These are phyloP conservation scores for Pangasius macronema DNA, from an alignment of 2,797 vertebrate species.

Conservation along the genomic window DNA sequence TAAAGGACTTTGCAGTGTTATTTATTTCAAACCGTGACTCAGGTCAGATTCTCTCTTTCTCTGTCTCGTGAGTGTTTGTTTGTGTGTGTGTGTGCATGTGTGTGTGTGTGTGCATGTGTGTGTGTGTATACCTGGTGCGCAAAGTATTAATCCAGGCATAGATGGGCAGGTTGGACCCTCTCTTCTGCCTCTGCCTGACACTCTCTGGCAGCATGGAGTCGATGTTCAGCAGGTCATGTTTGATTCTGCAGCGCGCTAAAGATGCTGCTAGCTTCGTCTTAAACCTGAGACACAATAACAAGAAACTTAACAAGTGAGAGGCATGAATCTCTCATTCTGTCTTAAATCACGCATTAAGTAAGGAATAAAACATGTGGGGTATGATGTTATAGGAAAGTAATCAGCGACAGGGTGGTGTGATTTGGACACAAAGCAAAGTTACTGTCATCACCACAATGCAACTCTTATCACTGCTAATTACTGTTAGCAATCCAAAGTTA, in stretches of 20 bases:
- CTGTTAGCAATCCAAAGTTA: neutral
- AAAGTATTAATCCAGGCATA: conserved; percentile 85
- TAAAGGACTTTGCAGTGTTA: conserved; percentile 14
- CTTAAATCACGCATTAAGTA: neutral
- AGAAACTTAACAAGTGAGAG: neutral
- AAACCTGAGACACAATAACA: conserved; percentile 66
- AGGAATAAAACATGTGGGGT: neutral
- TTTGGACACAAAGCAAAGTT: neutral
- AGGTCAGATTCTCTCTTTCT: neutral
- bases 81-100: conserved; percentile 5
- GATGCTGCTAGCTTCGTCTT: conserved; percentile 87
- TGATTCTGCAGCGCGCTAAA: conserved; percentile 85
- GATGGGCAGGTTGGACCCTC: conserved; percentile 79
- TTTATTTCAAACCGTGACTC: conserved; percentile 5
- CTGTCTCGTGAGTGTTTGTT: neutral
- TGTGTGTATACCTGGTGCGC: conserved; percentile 66
- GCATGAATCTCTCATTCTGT: neutral
- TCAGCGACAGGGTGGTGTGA: neutral
- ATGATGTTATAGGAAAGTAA: neutral
- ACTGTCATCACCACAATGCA: neutral
- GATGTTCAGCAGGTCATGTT: conserved; percentile 78
- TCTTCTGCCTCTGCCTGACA: conserved; percentile 76
- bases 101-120: conserved; percentile 3
- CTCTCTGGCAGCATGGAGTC: conserved; percentile 81
- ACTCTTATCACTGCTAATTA: neutral